phyloP scores from a whole-genome alignment of 53 echinoderm and acorn worm genomes.

The Astropecten irregularis region DNA sequence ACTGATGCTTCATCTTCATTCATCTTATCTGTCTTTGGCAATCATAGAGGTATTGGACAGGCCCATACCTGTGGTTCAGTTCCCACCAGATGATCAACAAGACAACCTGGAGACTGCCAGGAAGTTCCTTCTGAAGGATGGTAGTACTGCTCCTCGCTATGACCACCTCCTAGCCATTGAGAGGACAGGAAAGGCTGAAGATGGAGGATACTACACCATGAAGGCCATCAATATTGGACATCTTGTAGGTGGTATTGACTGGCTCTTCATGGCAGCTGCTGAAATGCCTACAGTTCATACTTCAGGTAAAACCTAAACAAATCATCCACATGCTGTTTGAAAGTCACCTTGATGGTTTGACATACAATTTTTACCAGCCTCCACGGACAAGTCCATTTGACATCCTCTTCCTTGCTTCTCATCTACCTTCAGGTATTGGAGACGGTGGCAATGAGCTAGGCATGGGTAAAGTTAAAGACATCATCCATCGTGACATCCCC shows the following conservation, averaged over 20 bases:
- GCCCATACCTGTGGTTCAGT: constrained; percentile 62
- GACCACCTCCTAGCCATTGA: constrained; percentile 86
- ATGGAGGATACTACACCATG: constrained; percentile 60
- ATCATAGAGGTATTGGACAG: constrained; percentile 63
- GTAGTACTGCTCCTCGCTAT: constrained; percentile 58
- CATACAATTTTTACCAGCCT: too few relatives aligned
- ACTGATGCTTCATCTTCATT: too few relatives aligned
- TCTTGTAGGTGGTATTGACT: constrained; percentile 57
- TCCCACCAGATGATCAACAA: constrained; percentile 52
- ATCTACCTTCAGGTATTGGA: constrained; percentile 54
- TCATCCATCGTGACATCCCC: constrained; percentile 52
- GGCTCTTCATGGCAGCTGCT: constrained; percentile 72
- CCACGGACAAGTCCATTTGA: too few relatives aligned
- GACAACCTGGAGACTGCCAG: constrained; percentile 52
- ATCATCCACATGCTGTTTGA: too few relatives aligned
- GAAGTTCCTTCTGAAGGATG: constrained; percentile 57
- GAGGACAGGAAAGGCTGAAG: constrained; percentile 52
- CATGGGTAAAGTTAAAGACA: constrained; percentile 83
- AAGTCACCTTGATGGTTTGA: too few relatives aligned
- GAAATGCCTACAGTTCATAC: constrained; percentile 44
- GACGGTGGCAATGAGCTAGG: constrained; percentile 85
- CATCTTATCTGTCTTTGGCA: too few relatives aligned
- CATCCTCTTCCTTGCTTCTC: neutral
- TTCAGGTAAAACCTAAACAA: neutral
- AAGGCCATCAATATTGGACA: constrained; percentile 28